phyloP scores from a whole-genome alignment of 2,888 invertebrate genomes.

The Chymomyza fuscimana region DNA sequence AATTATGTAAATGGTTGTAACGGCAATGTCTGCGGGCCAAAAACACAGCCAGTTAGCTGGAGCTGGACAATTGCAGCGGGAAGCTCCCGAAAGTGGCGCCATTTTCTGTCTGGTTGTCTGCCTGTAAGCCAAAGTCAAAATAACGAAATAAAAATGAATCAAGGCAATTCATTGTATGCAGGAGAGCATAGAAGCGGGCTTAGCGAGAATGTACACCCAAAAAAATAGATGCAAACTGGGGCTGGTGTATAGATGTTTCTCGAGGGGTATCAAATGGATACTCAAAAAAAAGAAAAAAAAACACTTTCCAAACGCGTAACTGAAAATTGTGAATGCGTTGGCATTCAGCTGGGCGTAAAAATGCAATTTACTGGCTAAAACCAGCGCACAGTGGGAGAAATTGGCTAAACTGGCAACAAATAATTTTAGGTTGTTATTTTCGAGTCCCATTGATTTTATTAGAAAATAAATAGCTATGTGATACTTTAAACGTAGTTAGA shows the following conservation, averaged over 20 bases:
- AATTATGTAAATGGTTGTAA: slow-evolving; percentile 70
- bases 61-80: background rate
- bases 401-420: too few species aligned
- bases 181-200: background rate
- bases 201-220: background rate
- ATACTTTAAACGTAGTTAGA: too few species aligned
- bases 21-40: slow-evolving; percentile 37
- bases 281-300: background rate
- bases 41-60: slow-evolving; percentile 15
- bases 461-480: too few species aligned
- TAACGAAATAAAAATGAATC: slow-evolving; percentile 61
- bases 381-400: background rate
- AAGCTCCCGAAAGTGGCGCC: background rate
- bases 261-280: background rate
- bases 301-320: background rate
- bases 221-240: background rate
- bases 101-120: background rate
- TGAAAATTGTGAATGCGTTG: slow-evolving; percentile 1
- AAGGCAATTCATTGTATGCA: slow-evolving; percentile 49
- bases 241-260: background rate
- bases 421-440: too few species aligned
- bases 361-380: slow-evolving; percentile 63
- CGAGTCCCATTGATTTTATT: too few species aligned
- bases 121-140: slow-evolving; percentile 51
- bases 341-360: slow-evolving; percentile 64